Conservation (phyloP, 2,888 invertebrate genomes). For the Heliconius ismenius region DNA sequence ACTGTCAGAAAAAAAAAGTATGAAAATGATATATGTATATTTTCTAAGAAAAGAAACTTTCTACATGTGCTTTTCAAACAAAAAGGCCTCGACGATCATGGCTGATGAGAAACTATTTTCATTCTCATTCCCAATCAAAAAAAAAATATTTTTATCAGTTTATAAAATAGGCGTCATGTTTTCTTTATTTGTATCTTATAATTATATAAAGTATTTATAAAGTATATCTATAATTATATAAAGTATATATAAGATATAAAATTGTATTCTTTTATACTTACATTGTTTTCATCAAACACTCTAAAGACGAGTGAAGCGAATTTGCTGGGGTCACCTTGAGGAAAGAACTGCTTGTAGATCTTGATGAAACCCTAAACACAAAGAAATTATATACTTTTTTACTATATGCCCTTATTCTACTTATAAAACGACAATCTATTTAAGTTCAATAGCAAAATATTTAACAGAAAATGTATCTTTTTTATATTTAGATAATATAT, state of each 20-base stretch:
- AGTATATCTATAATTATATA: too few species aligned
- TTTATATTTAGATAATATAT: neutral
- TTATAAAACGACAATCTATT: neutral
- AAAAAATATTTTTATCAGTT: too few species aligned
- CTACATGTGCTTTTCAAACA: too few species aligned
- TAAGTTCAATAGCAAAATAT: neutral
- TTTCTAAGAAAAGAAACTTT: too few species aligned
- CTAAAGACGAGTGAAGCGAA: conserved; percentile 98
- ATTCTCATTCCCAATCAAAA: too few species aligned
- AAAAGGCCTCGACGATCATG: too few species aligned
- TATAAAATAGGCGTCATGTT: neutral
- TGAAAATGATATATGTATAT: too few species aligned
- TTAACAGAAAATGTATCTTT: too few species aligned
- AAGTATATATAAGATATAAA: too few species aligned
- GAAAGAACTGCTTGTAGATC: conserved; percentile 99
- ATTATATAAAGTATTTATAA: too few species aligned
- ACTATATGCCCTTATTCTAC: neutral
- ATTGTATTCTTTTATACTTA: conserved; percentile 80
- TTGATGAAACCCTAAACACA: conserved; percentile 95
- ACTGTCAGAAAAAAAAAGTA: neutral
- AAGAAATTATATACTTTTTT: neutral
- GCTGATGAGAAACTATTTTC: too few species aligned
- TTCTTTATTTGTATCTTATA: neutral
- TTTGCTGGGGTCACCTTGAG: conserved; percentile 99
- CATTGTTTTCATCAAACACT: conserved; percentile 99